Percentiles rank a stretch among this genome's conserved stretches.
These are phyloP conservation scores for Sylvia borin DNA, from an alignment of 2,797 vertebrate species.

Conservation along the genomic window DNA sequence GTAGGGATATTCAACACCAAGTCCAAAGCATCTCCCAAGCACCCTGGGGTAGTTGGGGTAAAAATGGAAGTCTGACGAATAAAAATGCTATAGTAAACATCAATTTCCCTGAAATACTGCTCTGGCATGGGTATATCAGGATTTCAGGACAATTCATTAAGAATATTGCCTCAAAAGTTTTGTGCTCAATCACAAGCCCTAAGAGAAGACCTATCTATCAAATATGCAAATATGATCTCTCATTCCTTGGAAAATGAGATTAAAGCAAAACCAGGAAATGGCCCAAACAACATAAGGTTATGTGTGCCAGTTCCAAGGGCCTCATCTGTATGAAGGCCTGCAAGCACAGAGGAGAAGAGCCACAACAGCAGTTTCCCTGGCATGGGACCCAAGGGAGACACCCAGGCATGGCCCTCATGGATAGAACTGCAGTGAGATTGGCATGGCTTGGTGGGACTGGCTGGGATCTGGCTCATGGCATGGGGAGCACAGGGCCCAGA, in stretches of 20 bases:
- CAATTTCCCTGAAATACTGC: background rate
- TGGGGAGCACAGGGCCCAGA: background rate
- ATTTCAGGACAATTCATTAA: background rate
- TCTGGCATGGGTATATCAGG: background rate
- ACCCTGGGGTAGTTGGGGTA: background rate
- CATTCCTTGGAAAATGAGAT: background rate
- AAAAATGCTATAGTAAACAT: background rate
- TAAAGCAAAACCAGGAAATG: background rate
- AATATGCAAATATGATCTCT: background rate
- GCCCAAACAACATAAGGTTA: background rate
- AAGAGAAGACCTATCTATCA: background rate
- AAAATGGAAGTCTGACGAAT: background rate
- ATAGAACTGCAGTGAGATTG: background rate
- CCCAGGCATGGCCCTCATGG: background rate
- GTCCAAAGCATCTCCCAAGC: background rate
- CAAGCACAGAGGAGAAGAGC: background rate
- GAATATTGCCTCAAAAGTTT: background rate
- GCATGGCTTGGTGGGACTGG: background rate
- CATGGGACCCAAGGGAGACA: background rate
- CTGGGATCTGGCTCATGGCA: background rate
- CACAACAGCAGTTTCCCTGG: background rate
- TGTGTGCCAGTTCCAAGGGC: accelerated
- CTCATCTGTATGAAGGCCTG: too few relatives aligned
- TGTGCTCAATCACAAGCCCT: background rate
- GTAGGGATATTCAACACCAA: background rate